Base-by-base conservation (phyloP, 2,888 invertebrate species). In the Yponomeuta cagnagella region DNA sequence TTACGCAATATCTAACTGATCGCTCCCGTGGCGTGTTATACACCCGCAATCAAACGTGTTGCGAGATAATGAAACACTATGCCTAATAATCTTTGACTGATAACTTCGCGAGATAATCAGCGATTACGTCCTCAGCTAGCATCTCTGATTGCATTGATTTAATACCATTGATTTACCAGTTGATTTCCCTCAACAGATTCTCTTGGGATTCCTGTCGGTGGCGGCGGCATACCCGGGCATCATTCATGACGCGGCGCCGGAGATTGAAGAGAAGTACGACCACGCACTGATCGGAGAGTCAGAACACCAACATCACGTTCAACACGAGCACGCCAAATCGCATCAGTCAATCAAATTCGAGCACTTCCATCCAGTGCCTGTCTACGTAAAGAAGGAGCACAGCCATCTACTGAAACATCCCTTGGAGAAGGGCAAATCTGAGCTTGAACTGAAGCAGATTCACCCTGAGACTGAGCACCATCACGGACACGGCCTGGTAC, bases 341-440 rank as follows among this genome's bases (percentile, higher is more conserved):
- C 95, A 95, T 79, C 95, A 95, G 83, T 94, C 94, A 72, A 93
- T 95, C 75, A 94, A 95, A 77, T 94, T 95, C 75, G 95, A 95
- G 80, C 95, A 95, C 79, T 95, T 93, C 88, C 95, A 95, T 78
- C 93, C 95, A 0, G 95, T 95, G 1, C 95, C 95, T 1, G 94
- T 95, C 0, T 95, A 94, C 83, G 91, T 95, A 8, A 95, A 95
- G 87, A 94, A 95, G 77, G 95, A 95, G 77, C 93, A 95, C 84
- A 93, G 93, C 76, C 94, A 95, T 80, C 85, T 94, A 72, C 80
- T 95, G 4, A 93, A 95, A 77, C 94, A 95, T 77, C 95, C 95
- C 4, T 84, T 95, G 71, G 94, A 94, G 78, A 93, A 94, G 76
- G 95, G 95, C 70, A 93, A 93, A 75, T 93, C 92, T 76, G 94